Conservation (phyloP, 2,797 vertebrate species). For the Alectoris magna region DNA sequence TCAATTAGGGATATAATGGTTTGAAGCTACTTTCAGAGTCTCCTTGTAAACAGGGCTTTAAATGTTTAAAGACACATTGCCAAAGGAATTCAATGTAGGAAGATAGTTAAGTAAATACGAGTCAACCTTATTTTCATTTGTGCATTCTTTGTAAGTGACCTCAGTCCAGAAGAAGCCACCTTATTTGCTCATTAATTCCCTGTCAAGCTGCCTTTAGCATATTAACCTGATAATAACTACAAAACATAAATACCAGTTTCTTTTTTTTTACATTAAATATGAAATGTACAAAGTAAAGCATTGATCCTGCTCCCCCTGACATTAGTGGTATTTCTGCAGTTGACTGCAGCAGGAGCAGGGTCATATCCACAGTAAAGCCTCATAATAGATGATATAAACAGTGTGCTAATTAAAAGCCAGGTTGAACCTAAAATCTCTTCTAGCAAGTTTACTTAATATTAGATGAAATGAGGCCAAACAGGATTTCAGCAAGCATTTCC, state of each 20-base stretch:
- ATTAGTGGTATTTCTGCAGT: conserved; percentile 31
- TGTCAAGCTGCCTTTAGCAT: conserved; percentile 76
- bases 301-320: conserved; percentile 24
- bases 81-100: conserved; percentile 82
- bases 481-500: conserved; percentile 48
- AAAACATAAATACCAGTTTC: conserved; percentile 57
- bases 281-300: conserved; percentile 53
- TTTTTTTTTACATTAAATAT: conserved; percentile 59
- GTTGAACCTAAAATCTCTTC: conserved; percentile 60
- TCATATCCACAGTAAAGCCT: conserved; percentile 34
- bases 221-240: conserved; percentile 78
- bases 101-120: conserved; percentile 86
- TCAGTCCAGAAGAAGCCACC: conserved; percentile 79
- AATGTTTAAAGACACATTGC: conserved; percentile 85
- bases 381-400: conserved; percentile 55
- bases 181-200: conserved; percentile 80
- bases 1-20: conserved; percentile 85
- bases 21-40: conserved; percentile 84
- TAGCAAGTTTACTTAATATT: conserved; percentile 59
- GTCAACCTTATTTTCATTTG: conserved; percentile 83
- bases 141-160: conserved; percentile 82
- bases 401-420: conserved; percentile 63
- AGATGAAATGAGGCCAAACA: conserved; percentile 46
- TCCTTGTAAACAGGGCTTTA: conserved; percentile 85
- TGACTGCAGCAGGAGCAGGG: not conserved